Base-by-base conservation (phyloP, 1,140 invertebrate species). In the Nymphalis io region DNA sequence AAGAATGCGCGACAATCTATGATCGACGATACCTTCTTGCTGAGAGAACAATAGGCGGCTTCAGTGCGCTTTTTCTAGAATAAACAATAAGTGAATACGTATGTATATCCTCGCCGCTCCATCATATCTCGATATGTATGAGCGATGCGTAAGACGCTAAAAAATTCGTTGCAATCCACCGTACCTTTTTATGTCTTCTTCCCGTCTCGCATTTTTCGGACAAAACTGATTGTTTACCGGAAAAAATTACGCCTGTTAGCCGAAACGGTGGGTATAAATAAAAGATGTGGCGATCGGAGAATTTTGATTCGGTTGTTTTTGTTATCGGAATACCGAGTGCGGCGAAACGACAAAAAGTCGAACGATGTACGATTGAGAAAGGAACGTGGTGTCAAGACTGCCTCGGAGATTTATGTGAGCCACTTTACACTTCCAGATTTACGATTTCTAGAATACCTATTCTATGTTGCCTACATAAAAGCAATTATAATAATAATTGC, bases 141-240 rank as follows among this genome's bases (percentile, higher is more conserved):
- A 84, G 78, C 65, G 44, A 75, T 68, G 74, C 76, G 76, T 75
- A 79, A 80, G 70, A 76, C 68, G 39, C 72, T 65, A 83, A 87
- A 87, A 89, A 85, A 80, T 78, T 78, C 68, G 68, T 38, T 73
- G 78, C 81, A 80, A 81, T 78, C 82, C 79, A 67, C 60, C 58
- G 65, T 72, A 76, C 72, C 79, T 89, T 90, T 90, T 89, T 90
- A 90, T 82, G 80, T 82, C 81, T 86, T 88, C 82, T 84, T 88
- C 83, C 82, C 82, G 84, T 85, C 77, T 82, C 86, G 87, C 83
- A 89, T 89, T 91, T 91, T 91, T 90, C 88, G 83, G 82, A 73
- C 83, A 91, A 91, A 91, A 91, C 83, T 89, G 87, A 91, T 90
- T 91, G 89, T 91, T 91, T 91, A 89, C 81, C 85, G 89, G 89